phyloP scores from a whole-genome alignment of 2,113 vertebrate species.

The Promerops cafer region DNA sequence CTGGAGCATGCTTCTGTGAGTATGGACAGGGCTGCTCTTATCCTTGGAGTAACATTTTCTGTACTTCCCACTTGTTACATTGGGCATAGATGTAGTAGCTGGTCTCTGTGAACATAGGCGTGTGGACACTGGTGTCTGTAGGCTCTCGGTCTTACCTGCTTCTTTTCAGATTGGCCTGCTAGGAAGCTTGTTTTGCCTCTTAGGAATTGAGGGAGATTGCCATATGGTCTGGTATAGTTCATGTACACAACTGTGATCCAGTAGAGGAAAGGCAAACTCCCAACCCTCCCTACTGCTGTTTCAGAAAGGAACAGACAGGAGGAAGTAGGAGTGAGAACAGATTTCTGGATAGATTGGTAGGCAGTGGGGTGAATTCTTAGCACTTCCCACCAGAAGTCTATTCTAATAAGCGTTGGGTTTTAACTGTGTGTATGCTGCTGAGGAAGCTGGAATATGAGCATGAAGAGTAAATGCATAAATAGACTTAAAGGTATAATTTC shows the following conservation, averaged over 20 bases:
- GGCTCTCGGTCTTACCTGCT: neutral
- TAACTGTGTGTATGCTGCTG: conserved; percentile 10
- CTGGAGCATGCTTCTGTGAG: rapidly evolving
- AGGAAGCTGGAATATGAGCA: neutral
- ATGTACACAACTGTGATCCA: conserved; percentile 49
- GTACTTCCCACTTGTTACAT: neutral
- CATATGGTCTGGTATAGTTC: conserved; percentile 38
- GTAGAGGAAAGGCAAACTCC: conserved; percentile 48
- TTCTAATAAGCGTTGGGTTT: conserved; percentile 1
- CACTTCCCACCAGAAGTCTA: conserved; percentile 57
- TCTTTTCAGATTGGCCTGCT: neutral
- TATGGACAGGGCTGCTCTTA: neutral
- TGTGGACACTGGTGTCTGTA: neutral
- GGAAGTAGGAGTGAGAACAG: conserved; percentile 62
- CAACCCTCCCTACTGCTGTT: conserved; percentile 35
- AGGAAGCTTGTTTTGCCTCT: conserved; percentile 35
- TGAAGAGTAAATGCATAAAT: neutral
- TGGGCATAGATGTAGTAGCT: neutral
- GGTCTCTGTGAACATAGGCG: neutral
- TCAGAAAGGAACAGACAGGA: conserved; percentile 54
- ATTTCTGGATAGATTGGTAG: conserved; percentile 55
- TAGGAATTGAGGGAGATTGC: neutral
- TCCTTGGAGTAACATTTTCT: neutral
- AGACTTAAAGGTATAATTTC: neutral
- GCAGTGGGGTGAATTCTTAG: conserved; percentile 52